Evolutionary conservation across 1,140 invertebrate species (phyloP), one percentile per base, ranked within the genome.

Genomic region (Medauroidea extradentata): DNA sequence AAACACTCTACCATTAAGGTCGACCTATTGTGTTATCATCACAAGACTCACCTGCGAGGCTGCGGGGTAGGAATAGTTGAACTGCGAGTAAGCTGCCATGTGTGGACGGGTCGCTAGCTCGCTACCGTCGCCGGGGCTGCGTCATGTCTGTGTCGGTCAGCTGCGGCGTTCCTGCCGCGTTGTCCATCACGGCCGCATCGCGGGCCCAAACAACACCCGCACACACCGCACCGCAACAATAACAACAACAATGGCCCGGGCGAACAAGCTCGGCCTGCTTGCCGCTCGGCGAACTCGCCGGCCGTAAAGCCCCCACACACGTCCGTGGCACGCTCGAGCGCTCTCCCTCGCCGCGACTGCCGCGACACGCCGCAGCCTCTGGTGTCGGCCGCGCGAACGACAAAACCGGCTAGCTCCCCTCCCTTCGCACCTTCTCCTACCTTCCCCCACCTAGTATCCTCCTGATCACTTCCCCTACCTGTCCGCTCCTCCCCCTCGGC

Each of bases 31-130:
- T n/a, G n/a, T n/a, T n/a, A n/a, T n/a, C n/a, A n/a, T n/a, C n/a
- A n/a, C n/a, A n/a, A n/a, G n/a, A 64, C 75, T 78, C 80, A 89
- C 87, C 86, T 90, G 87, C 61, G 87, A 86, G 21, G 87, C 85
- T 77, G 87, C 80, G 76, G 86, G 83, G 79, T 89, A 89, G 53
- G 85, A 81, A 74, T 90, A 90, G 77, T 87, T 86, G 78, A 89
- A 90, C 78, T 90, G 88, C 71, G 87, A 81, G 79, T 89, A 90
- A 65, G 86, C 85, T 71, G 88, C 88, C 88, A 90, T 90, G 8
- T 8, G 27, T 34, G 14, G 25, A 51, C 27, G 48, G 23, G 49
- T 34, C 25, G 24, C 19, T n/a, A 16, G 11, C 48, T 23, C 49
- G 38, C 49, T 51, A 51, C 49, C 49, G 49, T 18, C 19, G 24